Evolutionary conservation across 2,888 invertebrate species (phyloP), one percentile per base, ranked within the genome.

Genomic region (Cylloceria caligata): DNA sequence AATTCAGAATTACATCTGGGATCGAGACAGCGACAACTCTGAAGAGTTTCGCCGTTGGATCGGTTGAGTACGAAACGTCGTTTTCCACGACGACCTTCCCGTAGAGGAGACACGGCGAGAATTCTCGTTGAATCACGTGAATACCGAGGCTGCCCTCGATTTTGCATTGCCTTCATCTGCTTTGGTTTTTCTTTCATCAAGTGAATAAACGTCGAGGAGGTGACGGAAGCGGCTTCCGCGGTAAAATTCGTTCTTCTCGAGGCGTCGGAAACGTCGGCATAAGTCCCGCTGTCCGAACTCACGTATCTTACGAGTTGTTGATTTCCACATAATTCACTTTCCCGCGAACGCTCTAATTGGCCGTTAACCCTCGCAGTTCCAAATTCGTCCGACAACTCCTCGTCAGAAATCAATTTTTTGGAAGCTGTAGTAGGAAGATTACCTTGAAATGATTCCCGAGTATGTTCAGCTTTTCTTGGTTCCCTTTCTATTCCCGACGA

Each of bases 271-370:
- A 84, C 45, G 27, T 84, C 84, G 2, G 81, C 84, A 34, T 67
- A 65, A 6, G 76, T 76, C 0, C 83, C 81, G 30, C 80, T 84
- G n/a, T 84, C 84, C 57, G 81, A 74, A 47, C 78, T 84, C 42
- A 1, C 30, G 36, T 4, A 57, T 19, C 19, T 24, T 1, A 34
- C n/a, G 39, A 36, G 52, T 21, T 36, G 49, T n/a, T 34, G n/a
- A 11, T 42, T 36, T 6, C 11, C 67, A 36, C 1, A 2, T 21
- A 21, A 1, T n/a, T 45, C 45, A 52, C 11, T 67, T 67, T 36
- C 5, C 36, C 16, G 3, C 30, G 30, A 30, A 30, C 30, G 30
- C 30, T 30, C 16, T 24, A 11, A 0, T 34, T n/a, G 13, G 5
- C 13, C 21, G 11, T 75, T 30, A 11, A n/a, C 16, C 2, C 21